Evolutionary conservation across 1,140 invertebrate genomes (phyloP).

Genomic region (Parasteatoda tepidariorum): DNA sequence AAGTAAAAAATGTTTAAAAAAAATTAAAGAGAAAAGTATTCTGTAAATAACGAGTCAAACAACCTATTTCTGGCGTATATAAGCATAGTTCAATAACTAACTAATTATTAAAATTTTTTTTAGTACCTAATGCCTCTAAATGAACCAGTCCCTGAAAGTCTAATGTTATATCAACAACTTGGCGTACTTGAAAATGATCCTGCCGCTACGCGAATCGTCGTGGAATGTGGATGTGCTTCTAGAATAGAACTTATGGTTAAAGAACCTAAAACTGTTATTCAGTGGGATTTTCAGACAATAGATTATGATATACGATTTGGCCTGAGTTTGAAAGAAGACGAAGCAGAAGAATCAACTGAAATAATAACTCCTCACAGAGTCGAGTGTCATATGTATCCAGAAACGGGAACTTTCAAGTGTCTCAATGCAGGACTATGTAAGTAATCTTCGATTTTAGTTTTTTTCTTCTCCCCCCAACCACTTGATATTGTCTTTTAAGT

Average conservation of each 20-base stretch:
- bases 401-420: constrained; percentile 38
- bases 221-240: constrained; percentile 4
- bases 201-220: neutral
- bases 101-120: no score
- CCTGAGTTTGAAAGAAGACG: constrained; percentile 8
- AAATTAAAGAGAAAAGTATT: no score
- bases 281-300: constrained; percentile 39
- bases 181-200: constrained; percentile 28
- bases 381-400: constrained; percentile 27
- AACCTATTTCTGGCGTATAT: no score
- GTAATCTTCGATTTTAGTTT: no score
- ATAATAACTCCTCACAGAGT: constrained; percentile 31
- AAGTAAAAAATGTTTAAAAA: no score
- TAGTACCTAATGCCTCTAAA: constrained; percentile 25
- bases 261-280: constrained; percentile 17
- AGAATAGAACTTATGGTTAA: neutral
- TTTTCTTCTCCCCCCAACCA: no score
- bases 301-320: constrained; percentile 34
- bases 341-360: neutral
- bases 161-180: constrained; percentile 13
- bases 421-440: constrained; percentile 32
- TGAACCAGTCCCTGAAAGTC: constrained; percentile 19
- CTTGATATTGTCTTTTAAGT: no score
- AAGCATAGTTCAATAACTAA: no score
- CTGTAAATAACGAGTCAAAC: no score